A percentile compares a stretch with the other conserved stretches of the same genome.
Conservation (phyloP, 2,113 vertebrate genomes). For the Cisticola juncidis region DNA sequence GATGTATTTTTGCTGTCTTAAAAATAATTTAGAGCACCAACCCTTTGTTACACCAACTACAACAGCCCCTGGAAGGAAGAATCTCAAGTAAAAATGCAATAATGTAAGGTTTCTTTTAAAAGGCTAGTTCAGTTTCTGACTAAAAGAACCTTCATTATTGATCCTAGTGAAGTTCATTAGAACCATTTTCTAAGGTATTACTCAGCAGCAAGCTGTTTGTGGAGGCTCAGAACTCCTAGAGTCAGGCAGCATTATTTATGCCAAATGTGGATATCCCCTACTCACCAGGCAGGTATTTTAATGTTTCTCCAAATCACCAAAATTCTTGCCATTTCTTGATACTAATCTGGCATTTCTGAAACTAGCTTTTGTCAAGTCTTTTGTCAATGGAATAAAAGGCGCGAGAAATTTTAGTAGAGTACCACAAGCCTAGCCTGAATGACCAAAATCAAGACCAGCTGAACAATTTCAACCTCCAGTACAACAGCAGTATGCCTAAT, state of each 20-base stretch:
- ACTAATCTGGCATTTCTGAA: constrained; percentile 60
- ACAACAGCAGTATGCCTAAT: constrained; percentile 39
- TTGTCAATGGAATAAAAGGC: constrained; percentile 27
- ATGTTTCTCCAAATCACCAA: constrained; percentile 52
- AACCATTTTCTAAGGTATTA: constrained; percentile 17
- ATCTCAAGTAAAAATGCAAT: constrained; percentile 15
- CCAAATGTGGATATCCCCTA: constrained; percentile 3
- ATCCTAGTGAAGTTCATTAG: constrained; percentile 30
- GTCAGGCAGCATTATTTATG: background rate
- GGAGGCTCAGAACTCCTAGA: background rate
- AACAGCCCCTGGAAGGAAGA: constrained; percentile 37
- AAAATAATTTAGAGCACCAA: constrained; percentile 30
- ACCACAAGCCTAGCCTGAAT: constrained; percentile 37
- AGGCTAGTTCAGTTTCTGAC: constrained; percentile 30
- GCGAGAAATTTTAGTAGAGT: constrained; percentile 42
- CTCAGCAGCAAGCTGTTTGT: constrained; percentile 3
- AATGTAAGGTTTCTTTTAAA: constrained; percentile 13
- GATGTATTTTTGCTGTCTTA: background rate
- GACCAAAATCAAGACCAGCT: constrained; percentile 38
- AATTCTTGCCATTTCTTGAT: constrained; percentile 54
- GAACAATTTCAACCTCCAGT: constrained; percentile 16
- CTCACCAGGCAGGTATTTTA: constrained; percentile 51
- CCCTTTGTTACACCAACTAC: background rate
- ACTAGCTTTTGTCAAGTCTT: constrained; percentile 61
- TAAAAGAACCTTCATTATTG: background rate